These are phyloP conservation scores for Nylanderia fulva DNA, from an alignment of 1,140 invertebrate species.

Conservation along the genomic window DNA sequence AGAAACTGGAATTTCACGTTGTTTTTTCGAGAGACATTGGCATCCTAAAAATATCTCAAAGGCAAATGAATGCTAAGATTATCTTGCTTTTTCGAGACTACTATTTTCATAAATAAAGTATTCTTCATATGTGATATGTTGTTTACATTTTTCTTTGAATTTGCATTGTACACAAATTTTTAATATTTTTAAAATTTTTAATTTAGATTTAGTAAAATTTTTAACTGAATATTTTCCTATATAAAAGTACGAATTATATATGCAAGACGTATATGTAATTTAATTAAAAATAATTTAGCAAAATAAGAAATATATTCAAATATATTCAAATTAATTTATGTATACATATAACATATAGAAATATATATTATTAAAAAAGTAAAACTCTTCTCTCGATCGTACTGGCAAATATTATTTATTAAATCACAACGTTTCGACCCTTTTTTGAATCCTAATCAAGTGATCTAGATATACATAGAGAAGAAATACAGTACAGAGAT, in stretches of 20 bases:
- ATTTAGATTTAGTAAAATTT: background rate
- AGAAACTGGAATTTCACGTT: conserved; percentile 44
- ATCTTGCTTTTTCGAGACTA: background rate
- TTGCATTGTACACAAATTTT: background rate
- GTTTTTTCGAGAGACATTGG: conserved; percentile 9
- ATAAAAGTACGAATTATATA: background rate
- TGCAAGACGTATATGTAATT: background rate
- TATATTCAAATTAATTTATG: too few relatives aligned
- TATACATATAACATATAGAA: too few relatives aligned
- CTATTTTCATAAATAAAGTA: background rate
- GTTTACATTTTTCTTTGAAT: background rate
- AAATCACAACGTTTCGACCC: too few relatives aligned
- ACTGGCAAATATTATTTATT: too few relatives aligned
- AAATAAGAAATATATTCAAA: too few relatives aligned
- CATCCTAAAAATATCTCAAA: conserved; percentile 48
- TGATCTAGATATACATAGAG: too few relatives aligned
- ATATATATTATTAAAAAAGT: too few relatives aligned
- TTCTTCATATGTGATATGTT: background rate
- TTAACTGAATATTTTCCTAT: background rate
- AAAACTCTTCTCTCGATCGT: too few relatives aligned
- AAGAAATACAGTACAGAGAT: too few relatives aligned
- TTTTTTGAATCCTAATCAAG: too few relatives aligned
- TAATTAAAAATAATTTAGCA: background rate
- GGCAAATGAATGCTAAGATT: conserved; percentile 22
- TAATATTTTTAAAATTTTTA: background rate